Evolutionary conservation across 1,140 invertebrate genomes (phyloP).

Genomic region (Calephelis virginiensis): DNA sequence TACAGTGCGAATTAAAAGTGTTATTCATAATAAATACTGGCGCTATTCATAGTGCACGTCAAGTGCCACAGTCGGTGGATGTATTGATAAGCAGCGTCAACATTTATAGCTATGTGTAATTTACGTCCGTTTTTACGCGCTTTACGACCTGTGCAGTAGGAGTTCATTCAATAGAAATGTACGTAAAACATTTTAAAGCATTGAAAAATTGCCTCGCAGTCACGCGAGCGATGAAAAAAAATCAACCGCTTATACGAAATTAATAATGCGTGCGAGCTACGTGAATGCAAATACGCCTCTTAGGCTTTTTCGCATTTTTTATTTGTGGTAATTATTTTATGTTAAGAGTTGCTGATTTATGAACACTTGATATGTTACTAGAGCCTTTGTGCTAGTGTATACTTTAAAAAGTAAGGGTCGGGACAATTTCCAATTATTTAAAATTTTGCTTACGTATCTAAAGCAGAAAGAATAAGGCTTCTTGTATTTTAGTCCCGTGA

Average conservation of each 20-base stretch:
- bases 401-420: too few relatives aligned
- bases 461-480: too few relatives aligned
- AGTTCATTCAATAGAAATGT: conserved; percentile 40
- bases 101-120: conserved; percentile 45
- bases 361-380: too few relatives aligned
- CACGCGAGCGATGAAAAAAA: conserved; percentile 14
- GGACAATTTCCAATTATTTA: too few relatives aligned
- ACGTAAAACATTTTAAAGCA: conserved; percentile 36
- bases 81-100: conserved; percentile 36
- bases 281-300: background rate
- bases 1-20: conserved; percentile 8
- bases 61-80: conserved; percentile 23
- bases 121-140: conserved; percentile 42
- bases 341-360: background rate
- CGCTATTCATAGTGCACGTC: conserved; percentile 24
- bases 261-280: conserved; percentile 15
- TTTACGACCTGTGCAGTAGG: conserved; percentile 43
- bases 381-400: too few relatives aligned
- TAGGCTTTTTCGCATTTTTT: conserved; percentile 6
- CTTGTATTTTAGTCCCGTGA: too few relatives aligned
- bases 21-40: conserved; percentile 17
- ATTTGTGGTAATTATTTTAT: background rate
- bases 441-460: too few relatives aligned
- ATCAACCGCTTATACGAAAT: conserved; percentile 9
- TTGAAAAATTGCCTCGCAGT: conserved; percentile 23